These are phyloP conservation scores for Orthosia incerta DNA, from an alignment of 2,888 invertebrate species.

Conservation along the genomic window DNA sequence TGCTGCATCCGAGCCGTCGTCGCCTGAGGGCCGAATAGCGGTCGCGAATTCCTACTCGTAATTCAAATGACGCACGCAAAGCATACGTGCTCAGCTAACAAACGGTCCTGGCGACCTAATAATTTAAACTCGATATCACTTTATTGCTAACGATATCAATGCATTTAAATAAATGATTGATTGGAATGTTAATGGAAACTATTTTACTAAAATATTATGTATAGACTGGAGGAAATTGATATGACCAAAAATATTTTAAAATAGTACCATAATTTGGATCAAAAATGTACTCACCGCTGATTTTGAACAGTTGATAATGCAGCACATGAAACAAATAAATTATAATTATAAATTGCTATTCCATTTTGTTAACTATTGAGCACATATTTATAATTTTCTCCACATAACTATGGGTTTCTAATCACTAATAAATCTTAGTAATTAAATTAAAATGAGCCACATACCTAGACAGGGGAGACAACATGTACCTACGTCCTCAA, in stretches of 20 bases:
- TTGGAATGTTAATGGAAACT: constrained; percentile 47
- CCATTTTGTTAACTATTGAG: neutral
- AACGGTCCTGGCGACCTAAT: constrained; percentile 88
- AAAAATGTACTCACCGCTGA: constrained; percentile 84
- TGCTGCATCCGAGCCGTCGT: constrained; percentile 73
- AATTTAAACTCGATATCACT: constrained; percentile 81
- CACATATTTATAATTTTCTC: constrained; percentile 8
- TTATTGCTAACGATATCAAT: constrained; percentile 72
- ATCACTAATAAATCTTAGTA: neutral
- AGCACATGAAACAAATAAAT: constrained; percentile 87
- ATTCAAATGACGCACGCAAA: constrained; percentile 85
- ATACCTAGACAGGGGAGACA: constrained; percentile 87
- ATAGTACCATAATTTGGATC: constrained; percentile 6
- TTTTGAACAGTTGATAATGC: constrained; percentile 68
- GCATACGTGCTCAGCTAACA: constrained; percentile 85
- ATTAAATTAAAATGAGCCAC: constrained; percentile 24
- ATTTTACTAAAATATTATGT: constrained; percentile 1
- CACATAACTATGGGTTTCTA: constrained; percentile 19
- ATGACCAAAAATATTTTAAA: neutral
- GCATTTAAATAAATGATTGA: constrained; percentile 64
- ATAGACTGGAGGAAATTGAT: neutral
- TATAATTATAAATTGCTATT: constrained; percentile 38
- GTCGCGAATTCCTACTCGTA: constrained; percentile 90
- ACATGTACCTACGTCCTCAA: constrained; percentile 85
- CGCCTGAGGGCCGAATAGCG: constrained; percentile 88